These are phyloP conservation scores for Cynoglossus semilaevis DNA, from an alignment of 2,113 vertebrate species.

Conservation along the genomic window DNA sequence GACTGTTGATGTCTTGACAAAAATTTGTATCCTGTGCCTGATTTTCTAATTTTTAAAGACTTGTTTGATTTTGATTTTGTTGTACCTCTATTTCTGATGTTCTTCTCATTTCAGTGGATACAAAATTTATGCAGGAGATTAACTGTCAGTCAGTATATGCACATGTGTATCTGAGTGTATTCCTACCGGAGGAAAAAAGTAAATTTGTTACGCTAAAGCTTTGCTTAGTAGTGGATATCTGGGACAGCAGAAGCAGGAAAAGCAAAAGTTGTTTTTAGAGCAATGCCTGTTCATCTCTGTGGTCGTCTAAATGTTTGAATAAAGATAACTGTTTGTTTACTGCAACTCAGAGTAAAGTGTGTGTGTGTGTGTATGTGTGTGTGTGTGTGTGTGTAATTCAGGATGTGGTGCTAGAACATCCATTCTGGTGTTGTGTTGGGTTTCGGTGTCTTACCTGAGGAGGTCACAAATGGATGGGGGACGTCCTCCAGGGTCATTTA, in stretches of 20 bases:
- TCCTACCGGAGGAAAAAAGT: constrained; percentile 14
- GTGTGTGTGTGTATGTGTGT: constrained; percentile 26
- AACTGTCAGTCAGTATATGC: constrained; percentile 24
- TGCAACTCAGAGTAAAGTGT: constrained; percentile 32
- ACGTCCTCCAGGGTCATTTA: not conserved
- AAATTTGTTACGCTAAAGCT: constrained; percentile 39
- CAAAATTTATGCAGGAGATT: constrained; percentile 18
- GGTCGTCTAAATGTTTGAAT: constrained; percentile 69
- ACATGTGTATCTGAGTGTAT: constrained; percentile 23
- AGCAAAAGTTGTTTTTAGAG: constrained; percentile 49
- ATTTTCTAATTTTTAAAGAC: constrained; percentile 1
- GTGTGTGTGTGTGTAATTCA: not conserved
- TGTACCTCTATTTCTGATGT: not conserved
- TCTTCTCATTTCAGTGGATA: not conserved
- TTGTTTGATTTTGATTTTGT: not conserved
- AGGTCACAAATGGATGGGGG: constrained; percentile 16
- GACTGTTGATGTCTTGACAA: constrained; percentile 30
- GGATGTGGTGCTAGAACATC: constrained; percentile 1
- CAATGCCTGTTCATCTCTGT: constrained; percentile 71
- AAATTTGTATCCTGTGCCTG: constrained; percentile 14
- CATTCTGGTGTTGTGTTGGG: not conserved
- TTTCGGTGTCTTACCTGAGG: constrained; percentile 13
- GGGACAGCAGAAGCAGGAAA: constrained; percentile 55
- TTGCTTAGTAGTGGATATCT: constrained; percentile 51
- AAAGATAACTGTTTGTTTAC: constrained; percentile 68